Evolutionary conservation across 2,888 invertebrate species (phyloP).

Genomic region (Lasioglossum leucozonium): DNA sequence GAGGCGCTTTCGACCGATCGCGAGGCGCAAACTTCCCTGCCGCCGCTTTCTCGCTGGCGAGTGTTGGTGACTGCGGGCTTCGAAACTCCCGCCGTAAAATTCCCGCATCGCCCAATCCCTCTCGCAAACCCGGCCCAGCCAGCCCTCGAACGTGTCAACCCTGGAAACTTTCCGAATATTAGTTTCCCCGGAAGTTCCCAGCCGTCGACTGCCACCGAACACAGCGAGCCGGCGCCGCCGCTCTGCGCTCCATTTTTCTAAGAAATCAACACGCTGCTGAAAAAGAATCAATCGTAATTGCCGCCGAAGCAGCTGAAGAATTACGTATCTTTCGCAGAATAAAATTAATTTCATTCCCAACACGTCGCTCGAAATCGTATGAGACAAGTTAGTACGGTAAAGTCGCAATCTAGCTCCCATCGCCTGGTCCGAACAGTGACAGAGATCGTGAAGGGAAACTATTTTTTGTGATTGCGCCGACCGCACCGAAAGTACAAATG

Average conservation of each 20-base stretch:
- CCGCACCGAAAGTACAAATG: too few relatives aligned
- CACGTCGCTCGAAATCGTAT: not conserved
- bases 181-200: slow-evolving; percentile 37
- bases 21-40: slow-evolving; percentile 45
- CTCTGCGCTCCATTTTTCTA: not conserved
- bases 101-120: slow-evolving; percentile 27
- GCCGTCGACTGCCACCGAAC: slow-evolving; percentile 5
- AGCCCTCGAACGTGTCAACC: slow-evolving; percentile 52
- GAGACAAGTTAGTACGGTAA: not conserved
- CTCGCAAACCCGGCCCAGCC: slow-evolving; percentile 7
- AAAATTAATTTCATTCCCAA: not conserved
- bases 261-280: not conserved
- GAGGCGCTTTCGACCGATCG: slow-evolving; percentile 59
- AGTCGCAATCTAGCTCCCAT: too few relatives aligned
- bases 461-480: too few relatives aligned
- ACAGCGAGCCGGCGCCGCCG: not conserved
- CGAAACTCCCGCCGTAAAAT: slow-evolving; percentile 61
- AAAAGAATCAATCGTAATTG: not conserved
- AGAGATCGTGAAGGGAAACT: too few relatives aligned
- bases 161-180: slow-evolving; percentile 50
- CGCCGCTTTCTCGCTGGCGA: slow-evolving; percentile 29
- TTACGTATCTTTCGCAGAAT: too few relatives aligned
- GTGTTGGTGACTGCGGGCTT: slow-evolving; percentile 36
- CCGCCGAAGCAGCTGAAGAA: too few relatives aligned
- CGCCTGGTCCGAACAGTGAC: too few relatives aligned